phyloP scores from a whole-genome alignment of 2,888 invertebrate species.

The Parochlus steinenii region DNA sequence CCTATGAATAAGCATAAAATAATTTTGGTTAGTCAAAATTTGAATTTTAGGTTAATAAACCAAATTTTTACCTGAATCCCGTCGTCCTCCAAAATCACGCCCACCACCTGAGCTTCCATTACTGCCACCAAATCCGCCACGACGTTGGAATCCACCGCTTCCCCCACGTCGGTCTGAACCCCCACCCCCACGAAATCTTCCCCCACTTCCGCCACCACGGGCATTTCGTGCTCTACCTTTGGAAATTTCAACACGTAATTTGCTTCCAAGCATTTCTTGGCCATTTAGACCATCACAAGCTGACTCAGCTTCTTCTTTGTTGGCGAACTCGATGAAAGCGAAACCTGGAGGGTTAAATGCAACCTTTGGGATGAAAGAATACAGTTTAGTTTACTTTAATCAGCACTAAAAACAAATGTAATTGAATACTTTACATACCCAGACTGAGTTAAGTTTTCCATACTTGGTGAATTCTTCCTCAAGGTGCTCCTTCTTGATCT shows the following conservation, averaged over 20 bases:
- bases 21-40: too few species aligned
- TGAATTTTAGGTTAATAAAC: too few species aligned
- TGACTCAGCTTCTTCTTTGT: constrained; percentile 74
- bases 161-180: constrained; percentile 38
- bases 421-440: too few species aligned
- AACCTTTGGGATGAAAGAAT: too few species aligned
- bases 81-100: constrained; percentile 28
- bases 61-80: constrained; percentile 30
- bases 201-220: constrained; percentile 37
- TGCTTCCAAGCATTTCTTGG: constrained; percentile 71
- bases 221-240: constrained; percentile 59
- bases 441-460: constrained; percentile 80
- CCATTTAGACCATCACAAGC: constrained; percentile 82
- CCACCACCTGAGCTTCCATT: constrained; percentile 26
- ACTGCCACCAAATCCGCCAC: constrained; percentile 29
- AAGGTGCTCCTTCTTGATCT: constrained; percentile 81
- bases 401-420: too few species aligned
- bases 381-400: too few species aligned
- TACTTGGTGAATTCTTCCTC: constrained; percentile 83
- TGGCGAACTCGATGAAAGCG: constrained; percentile 85
- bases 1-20: too few species aligned
- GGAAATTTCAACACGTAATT: constrained; percentile 75
- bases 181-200: constrained; percentile 38
- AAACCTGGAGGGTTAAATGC: constrained; percentile 90
- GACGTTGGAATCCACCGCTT: constrained; percentile 31